Evolutionary conservation across 1,140 invertebrate species (phyloP).

Genomic region (Prorops nasuta): DNA sequence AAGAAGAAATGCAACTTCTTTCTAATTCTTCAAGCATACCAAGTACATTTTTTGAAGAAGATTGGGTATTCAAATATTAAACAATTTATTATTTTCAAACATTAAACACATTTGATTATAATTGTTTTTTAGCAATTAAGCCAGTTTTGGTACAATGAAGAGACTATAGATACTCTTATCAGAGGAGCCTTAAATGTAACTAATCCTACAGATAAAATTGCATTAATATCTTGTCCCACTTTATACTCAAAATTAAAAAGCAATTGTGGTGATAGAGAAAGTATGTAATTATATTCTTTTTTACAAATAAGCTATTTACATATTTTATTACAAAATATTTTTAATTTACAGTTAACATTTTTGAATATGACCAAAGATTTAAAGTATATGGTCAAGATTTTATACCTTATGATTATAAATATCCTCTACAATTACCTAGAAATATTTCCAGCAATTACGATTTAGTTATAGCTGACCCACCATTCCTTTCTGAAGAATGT

Average conservation of each 20-base stretch:
- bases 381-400: conserved; percentile 76
- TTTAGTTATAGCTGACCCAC: conserved; percentile 89
- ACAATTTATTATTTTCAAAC: neutral
- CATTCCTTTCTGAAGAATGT: conserved; percentile 92
- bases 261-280: conserved; percentile 51
- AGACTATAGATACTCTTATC: conserved; percentile 70
- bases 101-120: conserved; percentile 7
- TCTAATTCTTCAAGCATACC: conserved; percentile 47
- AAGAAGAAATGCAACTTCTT: conserved; percentile 54
- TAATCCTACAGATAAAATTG: conserved; percentile 65
- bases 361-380: conserved; percentile 84
- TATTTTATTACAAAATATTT: conserved; percentile 11
- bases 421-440: conserved; percentile 69
- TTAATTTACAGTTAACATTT: conserved; percentile 67
- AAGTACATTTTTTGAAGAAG: conserved; percentile 69
- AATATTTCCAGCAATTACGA: conserved; percentile 69
- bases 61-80: conserved; percentile 74
- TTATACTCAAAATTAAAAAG: conserved; percentile 71
- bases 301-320: conserved; percentile 1
- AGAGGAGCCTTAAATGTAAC: conserved; percentile 62
- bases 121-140: conserved; percentile 82
- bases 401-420: conserved; percentile 86
- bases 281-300: conserved; percentile 15
- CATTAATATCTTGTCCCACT: conserved; percentile 87
- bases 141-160: conserved; percentile 93